phyloP scores from a whole-genome alignment of 2,113 vertebrate species.

The Peromyscus maniculatus region DNA sequence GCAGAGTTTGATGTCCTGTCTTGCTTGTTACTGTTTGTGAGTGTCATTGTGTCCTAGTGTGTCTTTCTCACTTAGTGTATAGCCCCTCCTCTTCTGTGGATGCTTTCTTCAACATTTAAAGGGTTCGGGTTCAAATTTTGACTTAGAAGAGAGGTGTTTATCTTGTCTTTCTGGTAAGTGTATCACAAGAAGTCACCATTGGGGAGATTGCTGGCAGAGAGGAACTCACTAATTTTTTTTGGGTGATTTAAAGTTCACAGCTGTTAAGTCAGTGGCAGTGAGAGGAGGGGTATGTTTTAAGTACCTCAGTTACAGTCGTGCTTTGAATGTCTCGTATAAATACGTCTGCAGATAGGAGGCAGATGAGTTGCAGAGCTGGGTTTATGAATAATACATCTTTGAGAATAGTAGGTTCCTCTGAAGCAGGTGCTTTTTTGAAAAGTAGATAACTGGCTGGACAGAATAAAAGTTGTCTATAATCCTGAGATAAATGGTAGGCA shows the following conservation, averaged over 20 bases:
- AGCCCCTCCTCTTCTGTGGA: neutral
- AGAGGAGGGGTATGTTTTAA: neutral
- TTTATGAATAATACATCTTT: neutral
- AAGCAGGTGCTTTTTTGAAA: neutral
- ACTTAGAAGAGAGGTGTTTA: neutral
- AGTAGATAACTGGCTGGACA: neutral
- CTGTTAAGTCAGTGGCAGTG: neutral
- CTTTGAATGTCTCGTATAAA: neutral
- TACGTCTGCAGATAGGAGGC: neutral
- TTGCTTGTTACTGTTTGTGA: neutral
- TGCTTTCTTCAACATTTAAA: too few relatives aligned
- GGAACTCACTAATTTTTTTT: neutral
- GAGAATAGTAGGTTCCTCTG: neutral
- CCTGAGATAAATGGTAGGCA: neutral
- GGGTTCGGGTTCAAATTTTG: neutral
- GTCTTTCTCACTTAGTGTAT: neutral
- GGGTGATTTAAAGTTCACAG: neutral
- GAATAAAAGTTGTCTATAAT: neutral
- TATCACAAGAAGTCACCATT: accelerated
- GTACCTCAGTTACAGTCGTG: neutral
- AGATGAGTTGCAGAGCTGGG: neutral
- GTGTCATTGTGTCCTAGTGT: neutral
- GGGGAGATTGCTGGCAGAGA: neutral
- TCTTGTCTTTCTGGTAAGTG: neutral
- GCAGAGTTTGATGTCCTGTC: too few relatives aligned